These are phyloP conservation scores for Nesoenas mayeri DNA, from an alignment of 2,113 vertebrate genomes.

Conservation along the genomic window DNA sequence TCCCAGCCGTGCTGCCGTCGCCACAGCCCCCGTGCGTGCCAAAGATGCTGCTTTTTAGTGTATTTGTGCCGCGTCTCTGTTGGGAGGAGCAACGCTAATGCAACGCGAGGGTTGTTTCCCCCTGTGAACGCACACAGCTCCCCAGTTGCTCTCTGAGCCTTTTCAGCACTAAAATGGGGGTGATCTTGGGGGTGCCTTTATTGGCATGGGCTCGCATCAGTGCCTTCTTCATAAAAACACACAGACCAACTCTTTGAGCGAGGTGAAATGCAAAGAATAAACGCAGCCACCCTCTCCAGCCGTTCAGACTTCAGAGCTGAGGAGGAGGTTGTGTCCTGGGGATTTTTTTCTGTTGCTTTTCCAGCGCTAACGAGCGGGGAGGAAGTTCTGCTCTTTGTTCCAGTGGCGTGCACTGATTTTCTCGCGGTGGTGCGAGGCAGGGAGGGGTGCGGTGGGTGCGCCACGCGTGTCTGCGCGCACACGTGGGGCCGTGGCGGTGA, in stretches of 20 bases:
- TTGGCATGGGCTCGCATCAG: accelerated
- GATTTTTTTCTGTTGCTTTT: slow-evolving; percentile 51
- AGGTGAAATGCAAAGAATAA: neutral
- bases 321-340: slow-evolving; percentile 48
- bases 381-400: slow-evolving; percentile 58
- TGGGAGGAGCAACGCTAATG: accelerated
- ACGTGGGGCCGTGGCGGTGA: neutral
- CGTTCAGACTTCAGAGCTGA: slow-evolving; percentile 30
- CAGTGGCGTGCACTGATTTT: neutral
- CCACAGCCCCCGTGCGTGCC: neutral
- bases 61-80: neutral
- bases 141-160: accelerated
- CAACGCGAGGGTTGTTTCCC: neutral
- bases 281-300: neutral
- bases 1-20: neutral
- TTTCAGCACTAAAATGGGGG: too few species aligned
- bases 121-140: neutral
- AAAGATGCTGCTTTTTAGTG: neutral
- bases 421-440: neutral
- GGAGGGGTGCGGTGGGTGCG: neutral
- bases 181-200: neutral
- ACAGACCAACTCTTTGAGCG: neutral
- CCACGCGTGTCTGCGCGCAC: neutral
- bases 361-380: slow-evolving; percentile 48
- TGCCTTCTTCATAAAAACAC: accelerated